Evolutionary conservation across 64 coral and sea anemone genomes (phyloP).

Genomic region (Montipora sp.): DNA sequence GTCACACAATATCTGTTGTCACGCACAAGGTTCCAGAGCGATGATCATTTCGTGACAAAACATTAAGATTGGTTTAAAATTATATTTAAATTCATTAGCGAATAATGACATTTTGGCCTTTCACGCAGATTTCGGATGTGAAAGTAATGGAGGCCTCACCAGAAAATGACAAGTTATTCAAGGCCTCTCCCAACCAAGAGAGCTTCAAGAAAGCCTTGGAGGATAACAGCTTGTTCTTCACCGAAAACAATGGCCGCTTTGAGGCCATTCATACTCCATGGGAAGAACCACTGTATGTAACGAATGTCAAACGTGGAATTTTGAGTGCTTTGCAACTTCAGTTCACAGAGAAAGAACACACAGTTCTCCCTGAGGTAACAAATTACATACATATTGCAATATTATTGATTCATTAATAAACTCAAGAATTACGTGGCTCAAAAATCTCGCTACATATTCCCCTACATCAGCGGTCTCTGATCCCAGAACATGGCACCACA

Average conservation of each 20-base stretch:
- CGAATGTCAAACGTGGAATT: slow-evolving; percentile 82
- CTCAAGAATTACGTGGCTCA: too few species aligned
- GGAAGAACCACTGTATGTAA: slow-evolving; percentile 57
- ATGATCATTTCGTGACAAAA: too few species aligned
- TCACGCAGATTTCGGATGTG: slow-evolving; percentile 64
- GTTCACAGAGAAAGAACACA: slow-evolving; percentile 43
- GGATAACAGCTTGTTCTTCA: slow-evolving; percentile 25
- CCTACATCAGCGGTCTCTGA: too few species aligned
- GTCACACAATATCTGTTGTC: not conserved
- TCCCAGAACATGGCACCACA: too few species aligned
- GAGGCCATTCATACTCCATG: not conserved
- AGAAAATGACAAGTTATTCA: slow-evolving; percentile 2
- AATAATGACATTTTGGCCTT: not conserved
- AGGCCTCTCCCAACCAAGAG: slow-evolving; percentile 47
- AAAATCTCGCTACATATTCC: too few species aligned
- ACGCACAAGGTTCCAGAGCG: too few species aligned
- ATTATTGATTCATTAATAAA: too few species aligned
- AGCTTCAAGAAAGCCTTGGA: slow-evolving; percentile 65
- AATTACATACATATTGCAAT: too few species aligned
- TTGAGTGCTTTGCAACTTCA: slow-evolving; percentile 83
- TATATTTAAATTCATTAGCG: too few species aligned
- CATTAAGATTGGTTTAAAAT: not conserved
- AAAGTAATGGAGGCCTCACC: slow-evolving; percentile 49
- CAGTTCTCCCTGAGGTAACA: slow-evolving; percentile 32
- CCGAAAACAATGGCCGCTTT: slow-evolving; percentile 29